Conservation (phyloP, 2,797 vertebrate species). For the Tragelaphus oryx region DNA sequence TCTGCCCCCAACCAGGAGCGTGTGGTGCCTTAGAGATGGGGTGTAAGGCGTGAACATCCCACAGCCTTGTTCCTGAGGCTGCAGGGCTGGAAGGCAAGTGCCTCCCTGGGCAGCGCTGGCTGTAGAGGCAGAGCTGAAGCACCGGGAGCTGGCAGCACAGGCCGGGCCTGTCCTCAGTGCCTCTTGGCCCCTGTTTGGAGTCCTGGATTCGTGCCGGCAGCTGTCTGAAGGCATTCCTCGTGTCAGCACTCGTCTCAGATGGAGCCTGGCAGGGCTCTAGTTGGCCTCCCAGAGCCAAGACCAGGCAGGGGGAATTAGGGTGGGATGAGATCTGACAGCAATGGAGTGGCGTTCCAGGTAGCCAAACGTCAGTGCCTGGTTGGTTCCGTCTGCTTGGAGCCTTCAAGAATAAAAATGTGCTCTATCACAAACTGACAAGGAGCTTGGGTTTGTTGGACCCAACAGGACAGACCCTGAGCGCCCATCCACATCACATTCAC, state of each 20-base stretch:
- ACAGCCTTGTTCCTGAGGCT: neutral
- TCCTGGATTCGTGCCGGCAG: neutral
- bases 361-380: neutral
- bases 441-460: neutral
- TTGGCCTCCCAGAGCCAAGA: neutral
- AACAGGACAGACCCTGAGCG: neutral
- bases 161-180: neutral
- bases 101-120: neutral
- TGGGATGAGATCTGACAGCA: neutral
- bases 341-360: neutral
- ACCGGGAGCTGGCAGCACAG: neutral
- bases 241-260: neutral
- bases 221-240: neutral
- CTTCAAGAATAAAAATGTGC: constrained; percentile 38
- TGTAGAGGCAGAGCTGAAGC: neutral
- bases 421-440: neutral
- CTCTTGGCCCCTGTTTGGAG: neutral
- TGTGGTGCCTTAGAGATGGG: neutral
- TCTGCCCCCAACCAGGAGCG: neutral
- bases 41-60: neutral
- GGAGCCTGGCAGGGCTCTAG: neutral
- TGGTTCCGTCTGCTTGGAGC: neutral
- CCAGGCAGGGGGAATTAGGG: neutral
- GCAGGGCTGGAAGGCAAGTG: neutral
- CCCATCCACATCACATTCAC: neutral